These are phyloP conservation scores for Drosophila kanekoi DNA, from an alignment of 2,888 invertebrate species.

Conservation along the genomic window DNA sequence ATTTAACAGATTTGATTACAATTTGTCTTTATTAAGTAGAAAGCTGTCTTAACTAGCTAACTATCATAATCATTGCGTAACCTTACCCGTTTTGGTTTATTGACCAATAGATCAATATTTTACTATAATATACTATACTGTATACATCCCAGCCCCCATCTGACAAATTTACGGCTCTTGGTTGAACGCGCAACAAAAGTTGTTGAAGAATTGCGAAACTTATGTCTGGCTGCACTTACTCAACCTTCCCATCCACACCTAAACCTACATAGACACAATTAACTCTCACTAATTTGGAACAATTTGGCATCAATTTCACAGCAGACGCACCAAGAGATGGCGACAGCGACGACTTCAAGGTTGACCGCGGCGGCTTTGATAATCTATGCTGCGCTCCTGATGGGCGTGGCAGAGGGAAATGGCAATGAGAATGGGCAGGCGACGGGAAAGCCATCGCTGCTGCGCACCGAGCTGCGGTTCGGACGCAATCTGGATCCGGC, in stretches of 20 bases:
- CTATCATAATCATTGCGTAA: not conserved
- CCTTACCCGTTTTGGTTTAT: not conserved
- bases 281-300: constrained; percentile 45
- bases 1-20: too few relatives aligned
- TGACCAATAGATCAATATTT: not conserved
- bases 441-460: constrained; percentile 86
- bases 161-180: not conserved
- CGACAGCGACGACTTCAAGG: constrained; percentile 36
- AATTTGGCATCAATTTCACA: constrained; percentile 52
- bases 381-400: constrained; percentile 26
- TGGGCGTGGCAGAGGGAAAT: constrained; percentile 34
- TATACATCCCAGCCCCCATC: too few relatives aligned
- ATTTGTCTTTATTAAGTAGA: too few relatives aligned
- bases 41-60: not conserved
- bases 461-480: constrained; percentile 91
- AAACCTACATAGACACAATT: constrained; percentile 21
- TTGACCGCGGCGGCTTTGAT: constrained; percentile 24
- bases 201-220: not conserved
- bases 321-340: constrained; percentile 51
- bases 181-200: constrained; percentile 9
- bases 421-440: constrained; percentile 30
- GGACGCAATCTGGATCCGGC: constrained; percentile 91
- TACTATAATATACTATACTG: too few relatives aligned
- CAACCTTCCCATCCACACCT: not conserved
- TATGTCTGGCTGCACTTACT: not conserved